Evolutionary conservation across 2,113 vertebrate species (phyloP).

Genomic region (Zapus hudsonius): DNA sequence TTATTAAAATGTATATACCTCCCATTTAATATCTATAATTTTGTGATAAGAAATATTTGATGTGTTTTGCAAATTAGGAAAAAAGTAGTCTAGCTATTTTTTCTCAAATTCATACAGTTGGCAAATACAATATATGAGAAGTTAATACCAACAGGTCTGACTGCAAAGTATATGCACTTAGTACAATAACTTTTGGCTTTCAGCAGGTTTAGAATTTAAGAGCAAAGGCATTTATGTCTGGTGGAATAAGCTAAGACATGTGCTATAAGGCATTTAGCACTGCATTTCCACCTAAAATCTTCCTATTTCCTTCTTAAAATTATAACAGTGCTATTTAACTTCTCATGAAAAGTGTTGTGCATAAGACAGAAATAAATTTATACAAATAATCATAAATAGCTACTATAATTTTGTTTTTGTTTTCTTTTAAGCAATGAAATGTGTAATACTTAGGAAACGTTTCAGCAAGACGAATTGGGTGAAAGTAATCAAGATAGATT

Average conservation of each 20-base stretch:
- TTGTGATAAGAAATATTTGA: neutral
- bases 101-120: neutral
- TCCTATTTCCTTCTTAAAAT: neutral
- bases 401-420: neutral
- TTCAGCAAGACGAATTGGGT: neutral
- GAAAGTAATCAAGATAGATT: neutral
- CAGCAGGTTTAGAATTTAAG: neutral
- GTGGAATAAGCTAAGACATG: neutral
- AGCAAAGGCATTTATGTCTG: neutral
- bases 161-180: no score
- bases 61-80: neutral
- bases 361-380: neutral
- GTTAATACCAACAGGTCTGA: neutral
- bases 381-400: neutral
- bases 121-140: neutral
- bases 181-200: neutral
- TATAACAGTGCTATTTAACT: neutral
- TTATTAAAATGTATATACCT: neutral
- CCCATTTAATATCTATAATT: neutral
- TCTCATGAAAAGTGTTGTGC: neutral
- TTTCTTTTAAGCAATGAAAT: neutral
- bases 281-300: neutral
- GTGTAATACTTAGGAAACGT: neutral
- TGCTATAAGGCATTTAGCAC: neutral
- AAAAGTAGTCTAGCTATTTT: neutral